Evolutionary conservation across 2,888 invertebrate genomes (phyloP).

Genomic region (Maniola hyperantus): DNA sequence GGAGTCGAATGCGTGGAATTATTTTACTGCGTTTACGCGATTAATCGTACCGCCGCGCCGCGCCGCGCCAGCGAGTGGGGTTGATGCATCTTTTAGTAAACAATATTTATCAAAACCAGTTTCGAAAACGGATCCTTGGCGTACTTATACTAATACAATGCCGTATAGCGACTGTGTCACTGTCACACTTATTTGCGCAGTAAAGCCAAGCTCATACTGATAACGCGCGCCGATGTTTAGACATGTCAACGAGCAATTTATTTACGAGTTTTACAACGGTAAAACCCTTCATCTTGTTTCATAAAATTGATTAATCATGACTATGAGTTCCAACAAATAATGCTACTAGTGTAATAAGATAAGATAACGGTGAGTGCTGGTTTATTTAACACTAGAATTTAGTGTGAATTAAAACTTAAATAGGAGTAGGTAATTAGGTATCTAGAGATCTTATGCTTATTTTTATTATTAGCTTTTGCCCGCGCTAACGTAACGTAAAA

Average conservation of each 20-base stretch:
- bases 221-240: conserved; percentile 54
- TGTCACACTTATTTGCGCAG: conserved; percentile 57
- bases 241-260: conserved; percentile 60
- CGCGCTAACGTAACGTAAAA: too few species aligned
- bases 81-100: neutral
- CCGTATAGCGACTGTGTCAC: conserved; percentile 59
- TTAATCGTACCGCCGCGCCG: too few species aligned
- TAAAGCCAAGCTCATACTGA: conserved; percentile 50
- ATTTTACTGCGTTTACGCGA: too few species aligned
- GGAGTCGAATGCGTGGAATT: too few species aligned
- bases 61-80: neutral
- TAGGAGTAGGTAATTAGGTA: too few species aligned
- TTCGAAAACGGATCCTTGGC: conserved; percentile 31
- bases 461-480: too few species aligned
- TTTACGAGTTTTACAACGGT: conserved; percentile 48
- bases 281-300: conserved; percentile 60
- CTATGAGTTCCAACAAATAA: conserved; percentile 55
- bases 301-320: conserved; percentile 68
- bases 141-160: conserved; percentile 40
- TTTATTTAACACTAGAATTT: conserved; percentile 23
- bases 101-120: conserved; percentile 14
- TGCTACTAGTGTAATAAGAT: conserved; percentile 63
- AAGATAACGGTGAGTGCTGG: conserved; percentile 52
- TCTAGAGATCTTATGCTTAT: too few species aligned
- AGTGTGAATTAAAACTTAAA: neutral